These are phyloP conservation scores for Zophobas atratus DNA, from an alignment of 1,140 invertebrate species.

Conservation along the genomic window DNA sequence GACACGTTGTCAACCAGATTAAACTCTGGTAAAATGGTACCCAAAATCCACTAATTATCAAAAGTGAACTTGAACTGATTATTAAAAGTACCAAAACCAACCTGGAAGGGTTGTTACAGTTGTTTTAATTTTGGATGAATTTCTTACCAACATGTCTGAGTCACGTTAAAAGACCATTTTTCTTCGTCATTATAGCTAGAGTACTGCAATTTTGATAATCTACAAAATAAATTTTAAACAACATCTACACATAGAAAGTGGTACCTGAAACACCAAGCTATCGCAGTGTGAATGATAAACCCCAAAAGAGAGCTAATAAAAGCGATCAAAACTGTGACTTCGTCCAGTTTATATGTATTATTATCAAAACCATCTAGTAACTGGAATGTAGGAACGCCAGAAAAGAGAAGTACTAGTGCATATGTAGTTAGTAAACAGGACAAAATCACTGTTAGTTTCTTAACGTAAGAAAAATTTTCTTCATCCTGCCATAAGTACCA, in stretches of 20 bases:
- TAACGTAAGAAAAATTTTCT: slow-evolving; percentile 8
- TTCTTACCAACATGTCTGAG: slow-evolving; percentile 1
- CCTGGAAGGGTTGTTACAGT: neutral
- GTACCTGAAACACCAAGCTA: slow-evolving; percentile 16
- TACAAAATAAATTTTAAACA: neutral
- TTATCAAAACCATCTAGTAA: neutral
- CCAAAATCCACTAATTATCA: slow-evolving; percentile 14
- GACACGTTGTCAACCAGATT: slow-evolving; percentile 5
- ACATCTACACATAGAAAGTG: neutral
- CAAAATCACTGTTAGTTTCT: slow-evolving; percentile 5
- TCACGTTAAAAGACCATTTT: neutral
- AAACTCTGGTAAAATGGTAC: neutral
- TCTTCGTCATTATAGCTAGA: neutral
- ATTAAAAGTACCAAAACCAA: neutral
- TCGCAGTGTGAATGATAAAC: neutral
- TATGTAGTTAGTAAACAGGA: neutral
- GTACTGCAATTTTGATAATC: neutral
- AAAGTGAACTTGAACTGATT: neutral
- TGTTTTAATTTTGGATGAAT: neutral
- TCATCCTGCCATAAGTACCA: slow-evolving; percentile 11
- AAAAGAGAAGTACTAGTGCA: neutral
- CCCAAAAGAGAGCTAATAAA: slow-evolving; percentile 1
- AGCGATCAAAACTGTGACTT: neutral
- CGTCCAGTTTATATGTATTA: neutral
- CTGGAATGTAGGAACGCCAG: neutral